These are phyloP conservation scores for Rutilus rutilus DNA, from an alignment of 2,113 vertebrate species.

Conservation along the genomic window DNA sequence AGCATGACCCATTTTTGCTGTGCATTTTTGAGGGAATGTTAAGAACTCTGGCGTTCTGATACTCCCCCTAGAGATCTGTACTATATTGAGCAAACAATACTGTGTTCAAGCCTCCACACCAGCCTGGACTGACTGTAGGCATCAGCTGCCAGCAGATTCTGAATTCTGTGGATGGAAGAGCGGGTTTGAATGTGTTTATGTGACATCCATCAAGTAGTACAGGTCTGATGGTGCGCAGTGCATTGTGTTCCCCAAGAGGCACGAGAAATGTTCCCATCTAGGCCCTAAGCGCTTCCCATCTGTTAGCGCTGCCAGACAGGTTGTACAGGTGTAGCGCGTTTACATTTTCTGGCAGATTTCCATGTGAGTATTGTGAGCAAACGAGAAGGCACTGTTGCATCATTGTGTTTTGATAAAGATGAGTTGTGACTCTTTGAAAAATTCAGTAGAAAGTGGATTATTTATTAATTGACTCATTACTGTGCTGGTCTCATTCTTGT, in stretches of 20 bases:
- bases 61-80: conserved; percentile 49
- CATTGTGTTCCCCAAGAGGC: neutral
- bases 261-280: neutral
- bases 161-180: neutral
- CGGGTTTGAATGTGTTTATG: neutral
- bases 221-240: neutral
- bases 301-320: neutral
- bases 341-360: neutral
- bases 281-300: neutral
- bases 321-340: neutral
- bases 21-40: conserved; percentile 57
- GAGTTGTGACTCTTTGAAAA: neutral
- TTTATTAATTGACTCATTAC: neutral
- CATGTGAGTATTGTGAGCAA: neutral
- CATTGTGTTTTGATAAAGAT: neutral
- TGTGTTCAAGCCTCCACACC: conserved; percentile 27
- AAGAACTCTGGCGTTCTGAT: conserved; percentile 47
- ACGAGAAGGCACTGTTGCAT: neutral
- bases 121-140: conserved; percentile 9
- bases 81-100: conserved; percentile 53
- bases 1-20: conserved; percentile 66
- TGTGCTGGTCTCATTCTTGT: too few species aligned
- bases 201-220: neutral
- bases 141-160: neutral
- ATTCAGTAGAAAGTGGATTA: neutral